Conservation (phyloP, 2,888 invertebrate genomes). For the Tipula vernalis region DNA sequence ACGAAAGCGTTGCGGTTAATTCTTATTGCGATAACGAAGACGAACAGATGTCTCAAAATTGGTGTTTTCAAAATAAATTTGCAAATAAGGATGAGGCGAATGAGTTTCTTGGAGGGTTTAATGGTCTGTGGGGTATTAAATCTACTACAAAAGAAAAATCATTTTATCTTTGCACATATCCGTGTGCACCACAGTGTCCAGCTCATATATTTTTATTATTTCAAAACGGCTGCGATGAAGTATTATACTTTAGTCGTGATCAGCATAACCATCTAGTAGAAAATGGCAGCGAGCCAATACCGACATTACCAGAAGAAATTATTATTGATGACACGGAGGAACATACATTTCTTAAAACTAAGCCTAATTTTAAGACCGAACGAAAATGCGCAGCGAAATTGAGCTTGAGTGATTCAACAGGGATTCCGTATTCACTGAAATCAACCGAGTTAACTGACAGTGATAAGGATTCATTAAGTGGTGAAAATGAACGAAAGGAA, state of each 20-base stretch:
- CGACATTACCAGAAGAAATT: not conserved
- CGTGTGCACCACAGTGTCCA: not conserved
- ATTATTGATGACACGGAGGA: not conserved
- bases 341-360: not conserved
- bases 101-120: not conserved
- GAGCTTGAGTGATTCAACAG: not conserved
- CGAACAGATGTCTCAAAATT: not conserved
- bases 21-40: not conserved
- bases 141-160: not conserved
- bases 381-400: not conserved
- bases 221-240: not conserved
- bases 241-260: not conserved
- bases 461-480: not conserved
- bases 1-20: not conserved
- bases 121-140: not conserved
- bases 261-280: not conserved
- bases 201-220: not conserved
- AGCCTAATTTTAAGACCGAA: not conserved
- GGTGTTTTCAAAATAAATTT: not conserved
- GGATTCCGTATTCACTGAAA: not conserved
- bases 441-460: not conserved
- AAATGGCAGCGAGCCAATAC: not conserved
- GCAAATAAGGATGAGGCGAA: not conserved
- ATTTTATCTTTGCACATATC: not conserved
- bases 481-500: not conserved